Evolutionary conservation across 2,797 vertebrate genomes (phyloP).

Genomic region (Atherinosoma microstoma): DNA sequence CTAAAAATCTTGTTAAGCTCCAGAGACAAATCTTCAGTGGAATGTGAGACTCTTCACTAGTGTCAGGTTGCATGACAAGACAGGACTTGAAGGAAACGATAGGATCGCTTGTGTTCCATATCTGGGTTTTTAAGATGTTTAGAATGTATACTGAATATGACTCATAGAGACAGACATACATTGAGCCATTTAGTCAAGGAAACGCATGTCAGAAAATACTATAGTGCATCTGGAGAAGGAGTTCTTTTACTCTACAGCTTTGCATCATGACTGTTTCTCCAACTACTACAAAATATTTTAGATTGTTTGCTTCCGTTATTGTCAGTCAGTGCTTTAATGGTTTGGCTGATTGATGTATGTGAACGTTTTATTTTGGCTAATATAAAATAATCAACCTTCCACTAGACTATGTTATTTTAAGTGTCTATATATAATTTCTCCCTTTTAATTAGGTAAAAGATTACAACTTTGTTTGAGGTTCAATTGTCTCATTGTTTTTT

Average conservation of each 20-base stretch:
- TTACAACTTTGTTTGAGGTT: background rate
- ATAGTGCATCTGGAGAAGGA: background rate
- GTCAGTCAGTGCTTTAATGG: background rate
- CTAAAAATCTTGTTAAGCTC: background rate
- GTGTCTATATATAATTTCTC: background rate
- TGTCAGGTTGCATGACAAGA: constrained; percentile 1
- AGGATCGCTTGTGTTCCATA: background rate
- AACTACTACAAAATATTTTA: background rate
- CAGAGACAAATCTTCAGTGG: background rate
- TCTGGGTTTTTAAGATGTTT: background rate
- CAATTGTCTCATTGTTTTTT: background rate
- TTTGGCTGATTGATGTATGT: background rate
- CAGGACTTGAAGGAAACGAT: background rate
- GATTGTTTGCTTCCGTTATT: background rate
- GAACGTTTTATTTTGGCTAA: background rate
- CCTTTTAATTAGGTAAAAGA: background rate
- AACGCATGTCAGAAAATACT: background rate
- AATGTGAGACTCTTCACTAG: background rate
- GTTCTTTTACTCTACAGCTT: background rate
- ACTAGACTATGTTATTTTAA: background rate
- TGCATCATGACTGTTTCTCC: background rate
- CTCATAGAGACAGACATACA: background rate
- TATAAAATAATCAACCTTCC: background rate
- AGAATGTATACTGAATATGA: background rate
- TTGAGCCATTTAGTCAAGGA: background rate